phyloP scores from a whole-genome alignment of 2,888 invertebrate genomes.

The Latrodectus elegans region DNA sequence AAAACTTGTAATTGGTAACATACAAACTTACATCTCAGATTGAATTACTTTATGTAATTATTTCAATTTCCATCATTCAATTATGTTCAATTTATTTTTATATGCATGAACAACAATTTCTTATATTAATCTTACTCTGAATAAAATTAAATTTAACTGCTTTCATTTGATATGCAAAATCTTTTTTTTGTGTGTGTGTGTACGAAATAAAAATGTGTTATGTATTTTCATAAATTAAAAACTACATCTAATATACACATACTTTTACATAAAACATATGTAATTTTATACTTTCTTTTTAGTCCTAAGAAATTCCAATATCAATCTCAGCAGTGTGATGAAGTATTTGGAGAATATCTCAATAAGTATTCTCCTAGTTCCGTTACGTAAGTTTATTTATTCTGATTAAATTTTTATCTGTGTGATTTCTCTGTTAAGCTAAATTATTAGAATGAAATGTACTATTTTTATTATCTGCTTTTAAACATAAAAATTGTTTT shows the following conservation, averaged over 20 bases:
- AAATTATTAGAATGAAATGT: not conserved
- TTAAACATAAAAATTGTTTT: not conserved
- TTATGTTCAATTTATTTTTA: too few species aligned
- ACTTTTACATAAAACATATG: not conserved
- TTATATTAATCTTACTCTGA: not conserved
- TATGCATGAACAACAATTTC: not conserved
- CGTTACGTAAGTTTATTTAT: slow-evolving; percentile 34
- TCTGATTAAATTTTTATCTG: not conserved
- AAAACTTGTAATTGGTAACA: too few species aligned
- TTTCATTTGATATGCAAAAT: not conserved
- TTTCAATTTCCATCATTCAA: too few species aligned
- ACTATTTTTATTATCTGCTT: not conserved
- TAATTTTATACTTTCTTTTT: not conserved
- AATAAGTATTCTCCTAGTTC: slow-evolving; percentile 51
- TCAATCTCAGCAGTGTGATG: slow-evolving; percentile 9
- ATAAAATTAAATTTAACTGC: not conserved
- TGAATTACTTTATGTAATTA: too few species aligned
- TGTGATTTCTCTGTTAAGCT: not conserved
- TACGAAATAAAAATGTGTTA: not conserved
- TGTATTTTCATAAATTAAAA: not conserved
- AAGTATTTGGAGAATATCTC: slow-evolving; percentile 53
- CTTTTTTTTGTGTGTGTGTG: not conserved
- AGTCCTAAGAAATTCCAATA: slow-evolving; percentile 19
- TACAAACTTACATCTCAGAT: too few species aligned
- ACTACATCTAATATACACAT: not conserved